Evolutionary conservation across 2,113 vertebrate species (phyloP).

Genomic region (Oncorhynchus masou): DNA sequence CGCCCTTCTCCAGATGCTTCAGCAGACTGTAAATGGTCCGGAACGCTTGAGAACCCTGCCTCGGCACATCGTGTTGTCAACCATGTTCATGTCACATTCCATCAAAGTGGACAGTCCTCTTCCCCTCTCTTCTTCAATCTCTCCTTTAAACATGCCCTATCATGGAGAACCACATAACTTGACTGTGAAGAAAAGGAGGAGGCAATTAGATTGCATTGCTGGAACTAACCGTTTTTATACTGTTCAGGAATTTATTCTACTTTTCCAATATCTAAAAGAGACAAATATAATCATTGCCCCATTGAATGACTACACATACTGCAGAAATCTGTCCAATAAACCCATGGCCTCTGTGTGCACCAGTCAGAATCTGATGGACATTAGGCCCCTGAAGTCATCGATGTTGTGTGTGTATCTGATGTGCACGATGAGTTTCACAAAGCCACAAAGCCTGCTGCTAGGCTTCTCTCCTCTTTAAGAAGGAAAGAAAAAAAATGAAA

Average conservation of each 20-base stretch:
- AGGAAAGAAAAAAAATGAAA: slow-evolving; percentile 23
- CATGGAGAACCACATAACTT: too few relatives aligned
- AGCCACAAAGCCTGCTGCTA: slow-evolving; percentile 55
- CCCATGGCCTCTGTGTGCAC: not conserved
- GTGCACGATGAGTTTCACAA: slow-evolving; percentile 61
- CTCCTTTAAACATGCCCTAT: not conserved
- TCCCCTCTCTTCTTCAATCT: not conserved
- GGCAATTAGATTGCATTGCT: too few relatives aligned
- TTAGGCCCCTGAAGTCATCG: slow-evolving; percentile 56
- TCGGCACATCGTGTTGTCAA: not conserved
- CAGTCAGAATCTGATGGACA: slow-evolving; percentile 42
- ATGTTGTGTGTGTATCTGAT: slow-evolving; percentile 60
- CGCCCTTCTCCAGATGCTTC: not conserved
- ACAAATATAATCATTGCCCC: not conserved
- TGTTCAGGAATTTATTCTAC: too few relatives aligned
- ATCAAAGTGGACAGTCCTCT: not conserved
- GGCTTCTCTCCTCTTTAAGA: slow-evolving; percentile 50
- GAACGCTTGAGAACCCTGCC: not conserved
- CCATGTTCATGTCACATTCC: not conserved
- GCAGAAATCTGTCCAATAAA: not conserved
- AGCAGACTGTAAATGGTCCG: not conserved
- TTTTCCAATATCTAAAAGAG: not conserved
- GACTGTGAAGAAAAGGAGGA: too few relatives aligned
- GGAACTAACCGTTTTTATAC: too few relatives aligned
- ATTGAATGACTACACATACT: not conserved